Conservation (phyloP, 2,113 vertebrate genomes). For the Symphodus melops region DNA sequence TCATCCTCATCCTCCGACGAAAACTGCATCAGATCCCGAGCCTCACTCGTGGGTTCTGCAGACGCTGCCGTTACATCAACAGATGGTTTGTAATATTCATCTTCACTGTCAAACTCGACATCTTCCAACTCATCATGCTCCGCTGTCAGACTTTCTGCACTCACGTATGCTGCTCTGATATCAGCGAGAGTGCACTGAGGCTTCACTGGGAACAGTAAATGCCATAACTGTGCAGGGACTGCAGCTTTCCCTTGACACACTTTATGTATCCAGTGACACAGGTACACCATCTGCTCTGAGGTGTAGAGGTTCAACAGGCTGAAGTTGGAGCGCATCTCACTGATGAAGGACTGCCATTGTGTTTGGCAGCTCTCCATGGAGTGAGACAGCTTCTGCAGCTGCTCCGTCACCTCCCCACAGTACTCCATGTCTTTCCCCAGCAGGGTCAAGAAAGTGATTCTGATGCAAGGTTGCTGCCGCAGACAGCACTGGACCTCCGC, state of each 20-base stretch:
- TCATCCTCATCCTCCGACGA: slow-evolving; percentile 53
- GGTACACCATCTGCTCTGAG: slow-evolving; percentile 81
- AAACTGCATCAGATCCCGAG: slow-evolving; percentile 55
- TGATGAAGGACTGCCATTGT: slow-evolving; percentile 78
- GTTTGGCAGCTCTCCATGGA: slow-evolving; percentile 78
- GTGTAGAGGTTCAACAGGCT: slow-evolving; percentile 81
- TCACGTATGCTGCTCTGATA: slow-evolving; percentile 62
- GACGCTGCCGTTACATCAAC: background rate
- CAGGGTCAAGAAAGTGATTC: slow-evolving; percentile 61
- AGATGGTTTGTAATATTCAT: background rate
- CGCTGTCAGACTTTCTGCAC: background rate
- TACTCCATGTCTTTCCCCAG: slow-evolving; percentile 48
- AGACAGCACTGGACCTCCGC: slow-evolving; percentile 73
- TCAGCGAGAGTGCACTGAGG: slow-evolving; percentile 67
- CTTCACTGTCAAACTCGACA: slow-evolving; percentile 17
- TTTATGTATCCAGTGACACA: slow-evolving; percentile 77
- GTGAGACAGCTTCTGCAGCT: slow-evolving; percentile 72
- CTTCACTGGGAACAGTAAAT: slow-evolving; percentile 79
- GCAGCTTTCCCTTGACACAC: slow-evolving; percentile 38
- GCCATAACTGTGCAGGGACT: slow-evolving; percentile 71
- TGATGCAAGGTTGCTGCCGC: slow-evolving; percentile 63
- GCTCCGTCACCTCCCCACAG: slow-evolving; percentile 58
- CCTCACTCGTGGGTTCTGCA: background rate
- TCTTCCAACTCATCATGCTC: background rate
- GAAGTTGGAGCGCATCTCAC: slow-evolving; percentile 72